phyloP scores from a whole-genome alignment of 2,113 vertebrate genomes.

The Geococcyx californianus region DNA sequence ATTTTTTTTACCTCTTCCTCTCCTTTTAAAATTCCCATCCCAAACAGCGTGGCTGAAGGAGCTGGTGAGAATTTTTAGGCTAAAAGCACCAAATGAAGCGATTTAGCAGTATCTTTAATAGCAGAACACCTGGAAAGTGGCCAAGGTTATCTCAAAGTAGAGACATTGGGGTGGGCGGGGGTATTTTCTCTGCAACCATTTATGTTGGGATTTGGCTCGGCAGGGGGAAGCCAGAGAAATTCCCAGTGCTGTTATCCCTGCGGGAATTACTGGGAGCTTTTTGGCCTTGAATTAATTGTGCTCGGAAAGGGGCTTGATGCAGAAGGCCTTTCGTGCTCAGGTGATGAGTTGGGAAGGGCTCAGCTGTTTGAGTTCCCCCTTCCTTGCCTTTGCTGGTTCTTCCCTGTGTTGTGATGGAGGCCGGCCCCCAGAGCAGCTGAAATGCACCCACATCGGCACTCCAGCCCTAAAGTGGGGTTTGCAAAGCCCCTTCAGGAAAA shows the following conservation, averaged over 20 bases:
- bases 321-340: background rate
- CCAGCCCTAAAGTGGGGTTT: background rate
- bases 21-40: background rate
- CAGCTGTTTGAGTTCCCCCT: background rate
- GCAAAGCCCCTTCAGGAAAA: too few species aligned
- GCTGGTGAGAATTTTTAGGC: background rate
- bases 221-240: background rate
- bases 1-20: background rate
- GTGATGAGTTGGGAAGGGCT: background rate
- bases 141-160: conserved; percentile 42
- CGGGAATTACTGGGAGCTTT: background rate
- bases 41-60: background rate
- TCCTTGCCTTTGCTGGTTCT: background rate
- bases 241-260: background rate
- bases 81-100: conserved; percentile 2
- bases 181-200: background rate
- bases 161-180: background rate
- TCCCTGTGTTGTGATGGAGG: background rate
- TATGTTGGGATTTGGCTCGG: background rate
- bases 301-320: background rate
- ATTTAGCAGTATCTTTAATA: background rate
- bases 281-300: background rate
- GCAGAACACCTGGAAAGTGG: background rate
- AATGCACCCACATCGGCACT: background rate
- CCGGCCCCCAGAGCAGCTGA: background rate